Evolutionary conservation across 2,113 vertebrate species (phyloP), one percentile per base, ranked within the genome.

Genomic region (Anoplopoma fimbria): DNA sequence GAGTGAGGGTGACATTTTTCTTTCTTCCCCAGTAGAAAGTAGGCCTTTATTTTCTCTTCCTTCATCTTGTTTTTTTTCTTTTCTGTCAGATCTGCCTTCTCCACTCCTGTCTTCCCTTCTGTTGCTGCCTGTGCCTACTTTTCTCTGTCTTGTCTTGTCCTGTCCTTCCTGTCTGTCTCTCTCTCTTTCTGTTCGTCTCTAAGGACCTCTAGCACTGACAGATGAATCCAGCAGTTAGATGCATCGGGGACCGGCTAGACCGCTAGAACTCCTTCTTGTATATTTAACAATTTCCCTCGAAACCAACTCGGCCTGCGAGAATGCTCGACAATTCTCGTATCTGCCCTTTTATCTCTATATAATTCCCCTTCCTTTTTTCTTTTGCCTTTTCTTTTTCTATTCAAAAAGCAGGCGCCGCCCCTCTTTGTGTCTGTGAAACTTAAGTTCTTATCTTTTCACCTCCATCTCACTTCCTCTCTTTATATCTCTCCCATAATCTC

Each of bases 361-460:
- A 45, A 63, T 64, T 77, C 68, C 34, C 69, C 74, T 69, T 70
- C 25, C 38, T 31, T 75, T 78, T 68, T 83, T 61, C 55, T 63
- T 33, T 36, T 17, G 19, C 51, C 40, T 75, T 84, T 85, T 74
- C 68, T 79, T 75, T 77, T 78, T 51, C 27, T 49, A 71, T 79
- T 77, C 51, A 86, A 40, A 77, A 38, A 75, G 51, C 60, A 49
- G 64, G 65, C 67, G 0, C 62, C 68, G 53, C 81, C 69, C 42
- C 55, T 83, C 69, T 82, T 84, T 89, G 90, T 93, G 90, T 93
- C 71, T 67, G 29, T 13, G 53, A 81, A 88, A 88, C 82, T 42
- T 61, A 47, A 67, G 62, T 78, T 85, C 80, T 82, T 90, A 91
- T 94, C 91, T 86, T 61, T 83, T 79, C 86, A 86, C 88, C 87